phyloP scores from a whole-genome alignment of 2,797 vertebrate species.

The Lagodon rhomboides region DNA sequence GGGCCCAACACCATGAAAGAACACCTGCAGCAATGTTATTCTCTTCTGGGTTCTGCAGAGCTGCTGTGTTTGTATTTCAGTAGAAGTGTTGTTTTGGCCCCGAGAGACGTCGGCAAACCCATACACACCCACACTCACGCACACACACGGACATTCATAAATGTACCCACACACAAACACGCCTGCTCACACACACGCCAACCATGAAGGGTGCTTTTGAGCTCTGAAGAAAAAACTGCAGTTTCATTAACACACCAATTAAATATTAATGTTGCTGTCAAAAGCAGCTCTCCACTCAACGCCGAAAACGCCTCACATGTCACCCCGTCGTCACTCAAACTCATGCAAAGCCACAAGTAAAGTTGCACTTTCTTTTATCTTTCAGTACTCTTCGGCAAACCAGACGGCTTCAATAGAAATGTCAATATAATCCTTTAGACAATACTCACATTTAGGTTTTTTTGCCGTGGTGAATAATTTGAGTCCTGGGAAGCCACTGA shows the following conservation, averaged over 20 bases:
- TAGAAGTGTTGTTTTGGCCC: constrained; percentile 65
- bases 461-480: constrained; percentile 40
- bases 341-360: constrained; percentile 11
- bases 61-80: constrained; percentile 69
- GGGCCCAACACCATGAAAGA: constrained; percentile 52
- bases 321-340: constrained; percentile 34
- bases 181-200: constrained; percentile 11
- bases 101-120: constrained; percentile 46
- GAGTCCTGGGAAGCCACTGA: constrained; percentile 19
- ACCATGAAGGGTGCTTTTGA: constrained; percentile 36
- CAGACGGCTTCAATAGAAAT: constrained; percentile 29
- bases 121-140: constrained; percentile 15
- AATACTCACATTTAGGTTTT: constrained; percentile 12
- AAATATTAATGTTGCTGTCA: constrained; percentile 75
- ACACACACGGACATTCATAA: constrained; percentile 17
- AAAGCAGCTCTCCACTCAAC: constrained; percentile 39
- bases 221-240: constrained; percentile 28
- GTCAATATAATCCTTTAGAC: constrained; percentile 31
- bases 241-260: constrained; percentile 67
- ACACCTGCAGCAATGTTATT: constrained; percentile 55
- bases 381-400: not conserved
- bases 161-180: not conserved
- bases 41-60: constrained; percentile 49
- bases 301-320: constrained; percentile 31
- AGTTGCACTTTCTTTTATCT: constrained; percentile 16